Evolutionary conservation across 2,113 vertebrate species (phyloP), one percentile per base, ranked within the genome.

Genomic region (Plecturocebus donacophilus): DNA sequence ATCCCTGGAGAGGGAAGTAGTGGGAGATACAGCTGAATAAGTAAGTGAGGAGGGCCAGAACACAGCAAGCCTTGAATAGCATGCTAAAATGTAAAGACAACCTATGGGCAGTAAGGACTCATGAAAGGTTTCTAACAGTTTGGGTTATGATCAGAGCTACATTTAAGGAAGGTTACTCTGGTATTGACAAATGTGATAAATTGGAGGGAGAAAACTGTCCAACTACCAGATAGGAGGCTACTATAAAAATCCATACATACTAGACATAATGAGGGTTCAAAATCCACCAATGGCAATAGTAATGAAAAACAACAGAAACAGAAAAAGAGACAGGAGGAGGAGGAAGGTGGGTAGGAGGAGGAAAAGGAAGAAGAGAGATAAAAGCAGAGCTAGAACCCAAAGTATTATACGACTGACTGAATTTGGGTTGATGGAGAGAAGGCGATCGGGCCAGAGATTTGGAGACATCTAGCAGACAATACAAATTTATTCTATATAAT

Each of bases 1-100:
- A 94, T 66, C 49, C 45, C 91, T 61, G 38, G 64, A 84, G 40
- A 71, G 58, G 81, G 52, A 97, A 97, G n/a, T 2, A 68, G 82
- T 58, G 52, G 71, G 66, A 88, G 80, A 77, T 8, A 82, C 0
- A 35, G 82, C 71, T 91, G 66, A 81, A 23, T 38, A 90, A 85
- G 82, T 49, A 88, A 64, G 54, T 19, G 42, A 47, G 47, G 32
- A 75, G 38, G 75, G 83, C 30, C 20, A 68, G 54, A 40, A 30
- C 58, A 66, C 90, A 86, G 68, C 85, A 71, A 73, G 84, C 56
- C 70, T 42, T 83, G 66, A 87, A 73, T 25, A 32, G n/a, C 66
- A 68, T 14, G 25, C 76, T 93, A 64, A 56, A 87, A 61, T 70
- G 47, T 25, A 8, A 84, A 92, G 84, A 94, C 87, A 92, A 81